These are phyloP conservation scores for Nannospalax galili DNA, from an alignment of 2,113 vertebrate species.

Conservation along the genomic window DNA sequence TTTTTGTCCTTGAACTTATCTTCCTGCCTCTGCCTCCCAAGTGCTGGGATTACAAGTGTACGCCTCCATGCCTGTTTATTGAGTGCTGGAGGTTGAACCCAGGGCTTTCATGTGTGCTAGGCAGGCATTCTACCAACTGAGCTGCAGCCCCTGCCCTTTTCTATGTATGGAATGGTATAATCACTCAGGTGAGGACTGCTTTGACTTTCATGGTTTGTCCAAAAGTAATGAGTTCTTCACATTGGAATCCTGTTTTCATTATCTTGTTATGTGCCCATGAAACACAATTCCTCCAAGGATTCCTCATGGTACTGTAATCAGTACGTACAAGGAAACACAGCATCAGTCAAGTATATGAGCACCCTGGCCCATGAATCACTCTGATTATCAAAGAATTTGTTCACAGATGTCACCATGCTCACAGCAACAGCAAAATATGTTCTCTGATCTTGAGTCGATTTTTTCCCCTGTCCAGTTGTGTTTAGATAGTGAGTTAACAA, in stretches of 20 bases:
- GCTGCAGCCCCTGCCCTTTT: background rate
- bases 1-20: background rate
- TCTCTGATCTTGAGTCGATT: background rate
- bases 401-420: background rate
- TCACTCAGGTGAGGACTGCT: slow-evolving; percentile 8
- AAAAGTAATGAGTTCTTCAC: slow-evolving; percentile 33
- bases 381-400: background rate
- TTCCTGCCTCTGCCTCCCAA: background rate
- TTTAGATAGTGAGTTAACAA: slow-evolving; percentile 40
- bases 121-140: background rate
- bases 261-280: slow-evolving; percentile 36
- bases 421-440: background rate
- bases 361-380: background rate
- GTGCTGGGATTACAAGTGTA: background rate
- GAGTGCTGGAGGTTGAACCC: background rate
- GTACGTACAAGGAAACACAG: background rate
- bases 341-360: background rate
- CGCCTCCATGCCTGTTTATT: background rate
- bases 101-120: background rate
- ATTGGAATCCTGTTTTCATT: slow-evolving; percentile 51
- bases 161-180: slow-evolving; percentile 9
- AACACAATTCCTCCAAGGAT: background rate
- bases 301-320: background rate
- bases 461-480: background rate
- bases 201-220: slow-evolving; percentile 30